Conservation (phyloP, 2,113 vertebrate species). For the Python bivittatus region DNA sequence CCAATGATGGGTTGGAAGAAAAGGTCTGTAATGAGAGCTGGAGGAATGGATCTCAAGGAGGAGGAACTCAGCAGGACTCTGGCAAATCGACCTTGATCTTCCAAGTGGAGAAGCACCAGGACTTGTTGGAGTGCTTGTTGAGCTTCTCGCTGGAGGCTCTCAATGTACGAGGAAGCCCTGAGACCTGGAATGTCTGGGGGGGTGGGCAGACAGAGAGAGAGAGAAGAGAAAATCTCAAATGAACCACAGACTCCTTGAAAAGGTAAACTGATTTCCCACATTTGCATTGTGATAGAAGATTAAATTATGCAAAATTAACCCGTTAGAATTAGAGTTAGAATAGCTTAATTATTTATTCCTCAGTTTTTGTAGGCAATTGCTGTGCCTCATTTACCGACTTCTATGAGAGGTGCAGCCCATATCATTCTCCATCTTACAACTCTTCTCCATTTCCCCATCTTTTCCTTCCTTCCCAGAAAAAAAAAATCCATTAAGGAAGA, state of each 20-base stretch:
- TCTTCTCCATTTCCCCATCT: background rate
- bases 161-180: conserved; percentile 74
- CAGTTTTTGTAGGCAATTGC: too few relatives aligned
- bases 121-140: conserved; percentile 84
- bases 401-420: background rate
- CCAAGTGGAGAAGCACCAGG: conserved; percentile 75
- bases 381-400: background rate
- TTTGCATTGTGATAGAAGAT: background rate
- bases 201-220: background rate
- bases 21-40: conserved; percentile 82
- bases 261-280: background rate
- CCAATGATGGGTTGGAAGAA: conserved; percentile 91
- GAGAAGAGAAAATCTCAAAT: background rate
- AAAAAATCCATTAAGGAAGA: background rate
- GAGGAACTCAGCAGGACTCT: conserved; percentile 79
- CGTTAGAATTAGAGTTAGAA: background rate
- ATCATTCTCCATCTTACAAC: background rate
- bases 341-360: background rate
- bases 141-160: conserved; percentile 85
- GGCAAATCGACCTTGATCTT: conserved; percentile 77
- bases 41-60: conserved; percentile 80
- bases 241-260: background rate
- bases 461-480: background rate
- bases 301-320: background rate
- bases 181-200: conserved; percentile 83